These are phyloP conservation scores for Epinotia demarniana DNA, from an alignment of 2,888 invertebrate genomes.

Conservation along the genomic window DNA sequence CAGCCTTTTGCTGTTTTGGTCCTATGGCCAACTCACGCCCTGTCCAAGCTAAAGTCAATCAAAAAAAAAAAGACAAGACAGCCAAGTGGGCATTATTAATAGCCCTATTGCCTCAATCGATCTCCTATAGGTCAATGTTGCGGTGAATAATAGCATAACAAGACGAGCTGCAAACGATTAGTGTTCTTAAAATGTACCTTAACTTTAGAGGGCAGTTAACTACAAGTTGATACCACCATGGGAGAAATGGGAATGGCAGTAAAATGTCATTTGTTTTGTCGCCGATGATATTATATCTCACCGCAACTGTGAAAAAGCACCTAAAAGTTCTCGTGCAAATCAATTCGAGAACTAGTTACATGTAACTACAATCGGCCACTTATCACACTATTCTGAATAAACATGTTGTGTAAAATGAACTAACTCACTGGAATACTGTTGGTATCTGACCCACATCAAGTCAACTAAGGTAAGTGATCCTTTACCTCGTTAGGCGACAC, in stretches of 20 bases:
- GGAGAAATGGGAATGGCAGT: too few species aligned
- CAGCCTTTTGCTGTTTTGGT: too few species aligned
- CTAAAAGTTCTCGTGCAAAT: too few species aligned
- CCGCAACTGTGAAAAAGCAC: too few species aligned
- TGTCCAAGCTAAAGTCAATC: too few species aligned
- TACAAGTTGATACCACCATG: too few species aligned
- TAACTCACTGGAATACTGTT: background rate
- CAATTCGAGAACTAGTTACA: too few species aligned
- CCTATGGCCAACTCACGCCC: too few species aligned
- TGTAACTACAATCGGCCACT: background rate
- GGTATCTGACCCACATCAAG: background rate
- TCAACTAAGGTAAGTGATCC: background rate
- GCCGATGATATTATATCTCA: too few species aligned
- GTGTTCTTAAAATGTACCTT: background rate
- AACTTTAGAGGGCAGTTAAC: too few species aligned
- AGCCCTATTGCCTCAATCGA: slow-evolving; percentile 13
- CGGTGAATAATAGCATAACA: slow-evolving; percentile 6
- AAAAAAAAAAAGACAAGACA: too few species aligned
- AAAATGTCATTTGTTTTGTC: too few species aligned
- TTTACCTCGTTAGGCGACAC: background rate
- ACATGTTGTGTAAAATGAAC: background rate
- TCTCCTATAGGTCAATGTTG: slow-evolving; percentile 5
- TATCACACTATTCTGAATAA: background rate
- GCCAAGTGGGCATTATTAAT: slow-evolving; percentile 17
- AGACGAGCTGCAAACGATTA: background rate